Base-by-base conservation (phyloP, 1,140 invertebrate species). In the Zophobas atratus region DNA sequence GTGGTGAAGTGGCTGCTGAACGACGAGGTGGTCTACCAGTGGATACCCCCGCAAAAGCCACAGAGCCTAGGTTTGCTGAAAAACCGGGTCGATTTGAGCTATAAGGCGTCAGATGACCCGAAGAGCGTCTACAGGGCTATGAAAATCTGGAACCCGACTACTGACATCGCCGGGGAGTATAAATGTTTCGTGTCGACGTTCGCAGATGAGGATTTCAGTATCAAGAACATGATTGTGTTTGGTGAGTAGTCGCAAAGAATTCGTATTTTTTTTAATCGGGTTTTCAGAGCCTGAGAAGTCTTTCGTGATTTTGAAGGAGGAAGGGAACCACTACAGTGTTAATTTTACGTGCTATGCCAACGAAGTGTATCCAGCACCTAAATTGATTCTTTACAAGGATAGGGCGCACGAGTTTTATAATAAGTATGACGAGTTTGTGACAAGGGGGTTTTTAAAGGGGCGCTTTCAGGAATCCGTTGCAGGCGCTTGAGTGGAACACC, bases 1-100 rank as follows among this genome's bases (percentile, higher is more conserved):
- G 91, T 93, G 6, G 89, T 94, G 6, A 92, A 93, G 85, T 94
- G 92, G 92, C 93, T 88, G 82, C 88, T 92, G 75, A 91, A 92
- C 80, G 86, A 89, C 63, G 87, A 86, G 36, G 88, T 92, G 1
- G 89, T 92, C 4, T 94, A 93, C 83, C 92, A 93, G 85, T 94
- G 92, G 92, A 92, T 93, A 81, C 87, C 90, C 56, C 85, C 87
- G 6, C 81, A 88, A 20, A 85, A 86, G 60, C 92, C 92, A 20
- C 86, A 88, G 76, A 88, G 87, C 57, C 84, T 89, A 38, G 86
- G 86, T 67, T 79, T 87, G 0, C 84, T 90, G 33, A 85, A 88
- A 57, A 90, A 90, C 57, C 89, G 89, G 76, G 84, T 93, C 41
- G 89, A 93, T 84, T 82, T 92, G 48, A 85, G 87, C 70, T 92